Evolutionary conservation across 2,888 invertebrate genomes (phyloP).

Genomic region (Aleiodes testaceus): DNA sequence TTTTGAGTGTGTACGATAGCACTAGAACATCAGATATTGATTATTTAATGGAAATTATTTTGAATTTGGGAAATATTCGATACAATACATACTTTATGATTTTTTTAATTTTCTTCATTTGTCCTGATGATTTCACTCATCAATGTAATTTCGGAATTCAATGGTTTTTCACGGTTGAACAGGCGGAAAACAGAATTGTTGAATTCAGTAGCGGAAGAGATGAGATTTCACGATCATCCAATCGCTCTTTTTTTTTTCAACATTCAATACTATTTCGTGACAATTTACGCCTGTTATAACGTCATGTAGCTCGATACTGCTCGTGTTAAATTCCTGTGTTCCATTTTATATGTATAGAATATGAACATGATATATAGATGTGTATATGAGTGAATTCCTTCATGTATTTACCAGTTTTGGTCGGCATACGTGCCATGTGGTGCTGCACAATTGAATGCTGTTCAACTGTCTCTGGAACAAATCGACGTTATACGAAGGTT

Average conservation of each 20-base stretch:
- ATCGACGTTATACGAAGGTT: constrained; percentile 87
- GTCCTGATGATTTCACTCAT: neutral
- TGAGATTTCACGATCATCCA: constrained; percentile 5
- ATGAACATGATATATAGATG: neutral
- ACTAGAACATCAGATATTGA: too few relatives aligned
- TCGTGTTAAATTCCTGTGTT: constrained; percentile 1
- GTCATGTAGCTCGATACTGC: neutral
- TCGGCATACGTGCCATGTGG: constrained; percentile 91
- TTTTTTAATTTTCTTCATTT: neutral
- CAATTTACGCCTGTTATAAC: constrained; percentile 8
- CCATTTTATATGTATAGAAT: neutral
- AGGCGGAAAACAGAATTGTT: neutral
- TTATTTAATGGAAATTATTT: too few relatives aligned
- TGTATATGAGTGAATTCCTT: neutral
- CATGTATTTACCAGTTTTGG: constrained; percentile 82
- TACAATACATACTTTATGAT: constrained; percentile 7
- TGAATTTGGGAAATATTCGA: too few relatives aligned
- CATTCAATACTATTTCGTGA: neutral
- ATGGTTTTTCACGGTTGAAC: constrained; percentile 6
- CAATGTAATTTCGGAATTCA: neutral
- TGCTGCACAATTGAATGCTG: constrained; percentile 87
- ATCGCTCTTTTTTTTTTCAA: too few relatives aligned
- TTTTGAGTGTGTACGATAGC: too few relatives aligned
- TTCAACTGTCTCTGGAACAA: constrained; percentile 88
- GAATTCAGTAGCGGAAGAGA: constrained; percentile 2